phyloP scores from a whole-genome alignment of 2,888 invertebrate species.

The Mesochorus sp. region DNA sequence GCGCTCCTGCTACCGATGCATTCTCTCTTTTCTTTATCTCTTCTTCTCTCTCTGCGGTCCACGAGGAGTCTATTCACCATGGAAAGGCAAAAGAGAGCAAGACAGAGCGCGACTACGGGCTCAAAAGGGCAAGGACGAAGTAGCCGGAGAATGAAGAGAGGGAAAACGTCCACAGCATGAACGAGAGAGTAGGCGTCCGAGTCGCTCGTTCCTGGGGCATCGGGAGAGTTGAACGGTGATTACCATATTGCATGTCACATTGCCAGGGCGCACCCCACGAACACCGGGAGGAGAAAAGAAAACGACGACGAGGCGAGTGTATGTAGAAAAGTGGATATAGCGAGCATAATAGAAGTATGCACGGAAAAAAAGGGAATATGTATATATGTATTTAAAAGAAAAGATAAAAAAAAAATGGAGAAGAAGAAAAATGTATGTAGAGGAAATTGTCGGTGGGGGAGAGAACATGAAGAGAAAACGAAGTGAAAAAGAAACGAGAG shows the following conservation, averaged over 20 bases:
- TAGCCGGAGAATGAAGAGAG: conserved; percentile 21
- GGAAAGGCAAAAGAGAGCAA: conserved; percentile 12
- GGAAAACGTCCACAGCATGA: conserved; percentile 35
- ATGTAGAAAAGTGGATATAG: too few relatives aligned
- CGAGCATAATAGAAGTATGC: conserved; percentile 8
- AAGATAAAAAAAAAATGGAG: neutral
- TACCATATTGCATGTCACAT: conserved; percentile 79
- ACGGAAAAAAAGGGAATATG: conserved; percentile 13
- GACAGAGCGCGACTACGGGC: neutral
- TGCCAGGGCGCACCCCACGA: conserved; percentile 73
- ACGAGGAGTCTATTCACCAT: conserved; percentile 63
- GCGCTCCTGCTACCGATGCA: conserved; percentile 8
- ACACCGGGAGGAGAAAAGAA: conserved; percentile 55
- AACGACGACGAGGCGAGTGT: conserved; percentile 36
- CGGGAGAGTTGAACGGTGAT: conserved; percentile 70
- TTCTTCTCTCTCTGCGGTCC: conserved; percentile 71
- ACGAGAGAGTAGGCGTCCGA: conserved; percentile 36
- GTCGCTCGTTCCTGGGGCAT: conserved; percentile 41
- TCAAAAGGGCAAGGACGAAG: conserved; percentile 46
- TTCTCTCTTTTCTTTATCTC: conserved; percentile 42
- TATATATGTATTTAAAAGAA: neutral
- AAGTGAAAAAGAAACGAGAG: conserved; percentile 24
- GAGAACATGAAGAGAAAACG: conserved; percentile 24
- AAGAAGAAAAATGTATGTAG: conserved; percentile 37
- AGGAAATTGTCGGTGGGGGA: conserved; percentile 50